Base-by-base conservation (phyloP, 2,888 invertebrate species). In the Campoletis raptor region DNA sequence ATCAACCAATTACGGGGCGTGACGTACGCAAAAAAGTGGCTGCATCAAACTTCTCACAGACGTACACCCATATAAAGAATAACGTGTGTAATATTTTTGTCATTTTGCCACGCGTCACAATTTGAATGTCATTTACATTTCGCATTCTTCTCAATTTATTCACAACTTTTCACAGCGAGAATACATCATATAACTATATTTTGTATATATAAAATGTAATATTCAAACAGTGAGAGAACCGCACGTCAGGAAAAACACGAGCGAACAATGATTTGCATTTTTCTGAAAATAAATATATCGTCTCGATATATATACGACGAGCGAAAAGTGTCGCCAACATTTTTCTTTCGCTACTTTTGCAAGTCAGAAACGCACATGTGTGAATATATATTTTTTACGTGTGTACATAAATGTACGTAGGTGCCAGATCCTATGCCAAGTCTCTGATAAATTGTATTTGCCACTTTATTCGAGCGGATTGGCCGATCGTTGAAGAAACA, bases 41-140 rank as follows among this genome's bases (percentile, higher is more conserved):
- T 74, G n/a, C 21, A 67, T 10, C 72, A 24, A 52, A 40, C 36
- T 72, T 72, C 8, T 30, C 66, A 57, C 21, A 21, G 77, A n/a
- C 24, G 42, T 83, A 12, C n/a, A 30, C 5, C 2, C 30, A 30
- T 61, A 57, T 36, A 1, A 36, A 12, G 21, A 52, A 12, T 0
- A 12, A 67, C 37, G 48, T 77, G 64, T 76, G 84, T 80, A 79
- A 86, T 93, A 93, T 92, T 92, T 92, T 92, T 91, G 92, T 92
- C 92, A 92, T 93, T 92, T 92, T 91, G 86, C 89, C 88, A 87
- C 88, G 89, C 86, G 87, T 76, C 90, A 90, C 88, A 93, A 93
- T 93, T 93, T 93, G 91, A 93, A 93, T 93, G 93, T 93, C 93
- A 93, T 93, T 92, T 92, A 88, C 90, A 90, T 89, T 89, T 87